Evolutionary conservation across 1,140 invertebrate genomes (phyloP).

Genomic region (Halesus radiatus): DNA sequence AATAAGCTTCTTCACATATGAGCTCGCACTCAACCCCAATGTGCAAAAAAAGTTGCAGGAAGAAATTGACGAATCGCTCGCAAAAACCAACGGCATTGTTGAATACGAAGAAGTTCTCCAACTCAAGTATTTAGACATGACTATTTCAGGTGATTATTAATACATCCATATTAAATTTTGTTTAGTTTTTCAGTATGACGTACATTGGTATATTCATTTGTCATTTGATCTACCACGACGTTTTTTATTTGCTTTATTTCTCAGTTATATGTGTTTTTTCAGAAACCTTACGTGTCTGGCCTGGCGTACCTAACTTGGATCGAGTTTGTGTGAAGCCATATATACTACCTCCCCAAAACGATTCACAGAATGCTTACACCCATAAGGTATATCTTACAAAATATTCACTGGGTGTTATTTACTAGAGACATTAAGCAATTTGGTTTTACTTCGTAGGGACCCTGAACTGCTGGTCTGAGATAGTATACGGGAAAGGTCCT

Average conservation of each 20-base stretch:
- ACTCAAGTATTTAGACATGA: constrained; percentile 65
- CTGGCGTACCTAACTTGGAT: constrained; percentile 62
- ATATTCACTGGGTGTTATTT: too few relatives aligned
- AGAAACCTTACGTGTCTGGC: constrained; percentile 71
- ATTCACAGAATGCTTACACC: not conserved
- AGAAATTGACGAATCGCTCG: constrained; percentile 63
- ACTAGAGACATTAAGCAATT: too few relatives aligned
- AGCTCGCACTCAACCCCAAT: constrained; percentile 66
- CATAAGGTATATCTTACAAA: not conserved
- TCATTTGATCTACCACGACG: not conserved
- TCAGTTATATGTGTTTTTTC: constrained; percentile 44
- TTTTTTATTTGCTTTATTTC: not conserved
- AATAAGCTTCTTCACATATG: constrained; percentile 62
- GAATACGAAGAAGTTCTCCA: constrained; percentile 60
- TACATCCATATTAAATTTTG: not conserved
- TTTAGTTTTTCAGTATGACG: not conserved
- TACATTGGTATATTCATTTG: not conserved
- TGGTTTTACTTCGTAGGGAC: not conserved
- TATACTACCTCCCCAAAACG: constrained; percentile 45
- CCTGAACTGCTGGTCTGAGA: not conserved
- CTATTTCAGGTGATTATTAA: constrained; percentile 59
- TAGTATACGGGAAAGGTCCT: too few relatives aligned
- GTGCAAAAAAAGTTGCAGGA: constrained; percentile 66
- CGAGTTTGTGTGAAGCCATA: constrained; percentile 62
- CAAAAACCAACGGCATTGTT: constrained; percentile 56